Percentiles rank a stretch among this genome's conserved stretches.
phyloP scores from a whole-genome alignment of 2,888 invertebrate species.

The Rotaria socialis region DNA sequence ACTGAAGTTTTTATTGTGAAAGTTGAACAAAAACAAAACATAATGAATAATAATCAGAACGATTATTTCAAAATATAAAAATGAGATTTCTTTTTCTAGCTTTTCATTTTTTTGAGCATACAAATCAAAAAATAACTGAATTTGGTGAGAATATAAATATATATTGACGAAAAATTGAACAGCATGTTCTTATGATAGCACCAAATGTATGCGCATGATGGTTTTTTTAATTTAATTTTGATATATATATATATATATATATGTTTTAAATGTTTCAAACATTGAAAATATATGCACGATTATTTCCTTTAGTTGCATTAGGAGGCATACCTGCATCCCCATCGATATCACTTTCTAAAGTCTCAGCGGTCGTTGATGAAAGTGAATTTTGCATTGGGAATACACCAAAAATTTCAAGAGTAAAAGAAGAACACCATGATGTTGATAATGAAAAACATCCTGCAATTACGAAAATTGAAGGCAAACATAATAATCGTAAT shows the following conservation, averaged over 20 bases:
- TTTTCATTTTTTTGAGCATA: constrained; percentile 32
- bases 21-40: too few species aligned
- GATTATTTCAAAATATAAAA: neutral
- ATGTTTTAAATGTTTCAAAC: neutral
- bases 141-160: neutral
- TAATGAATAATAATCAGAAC: too few species aligned
- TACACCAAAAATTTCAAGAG: neutral
- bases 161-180: neutral
- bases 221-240: neutral
- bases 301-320: neutral
- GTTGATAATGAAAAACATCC: neutral
- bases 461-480: neutral
- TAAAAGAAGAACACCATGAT: neutral
- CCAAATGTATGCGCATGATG: neutral
- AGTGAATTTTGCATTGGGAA: neutral
- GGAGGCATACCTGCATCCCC: neutral
- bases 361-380: neutral
- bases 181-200: neutral
- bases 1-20: neutral
- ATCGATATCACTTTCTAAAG: neutral
- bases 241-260: neutral
- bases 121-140: constrained; percentile 14
- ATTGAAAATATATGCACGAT: neutral
- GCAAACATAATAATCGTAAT: neutral
- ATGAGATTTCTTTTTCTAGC: constrained; percentile 24